Conservation (phyloP, 2,888 invertebrate species). For the Sycophila texana region DNA sequence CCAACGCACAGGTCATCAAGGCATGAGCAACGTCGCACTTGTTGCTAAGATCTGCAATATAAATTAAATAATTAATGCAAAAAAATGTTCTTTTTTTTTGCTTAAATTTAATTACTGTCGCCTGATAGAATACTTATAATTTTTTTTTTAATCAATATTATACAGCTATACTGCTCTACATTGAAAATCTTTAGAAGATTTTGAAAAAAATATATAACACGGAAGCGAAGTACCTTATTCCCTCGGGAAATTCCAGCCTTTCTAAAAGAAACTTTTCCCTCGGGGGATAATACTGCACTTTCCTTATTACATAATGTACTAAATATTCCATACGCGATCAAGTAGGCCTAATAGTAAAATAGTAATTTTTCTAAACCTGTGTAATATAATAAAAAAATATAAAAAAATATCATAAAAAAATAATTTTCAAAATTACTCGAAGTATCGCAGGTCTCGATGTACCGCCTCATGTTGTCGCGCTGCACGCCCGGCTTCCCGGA, state of each 20-base stretch:
- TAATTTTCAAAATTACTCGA: conserved; percentile 11
- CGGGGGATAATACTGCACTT: too few species aligned
- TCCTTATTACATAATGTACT: too few species aligned
- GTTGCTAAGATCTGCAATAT: conserved; percentile 28
- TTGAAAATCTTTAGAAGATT: background rate
- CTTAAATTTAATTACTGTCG: too few species aligned
- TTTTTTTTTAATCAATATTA: background rate
- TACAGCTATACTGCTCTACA: background rate
- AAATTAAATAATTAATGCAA: background rate
- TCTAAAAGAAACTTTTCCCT: too few species aligned
- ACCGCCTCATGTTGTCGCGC: conserved; percentile 8
- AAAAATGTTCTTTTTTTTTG: too few species aligned
- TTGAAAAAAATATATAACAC: too few species aligned
- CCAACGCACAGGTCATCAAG: conserved; percentile 36
- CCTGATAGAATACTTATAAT: background rate
- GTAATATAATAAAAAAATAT: background rate
- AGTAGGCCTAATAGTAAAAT: too few species aligned
- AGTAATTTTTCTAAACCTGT: background rate
- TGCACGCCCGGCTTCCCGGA: conserved; percentile 16
- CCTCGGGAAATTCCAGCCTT: too few species aligned
- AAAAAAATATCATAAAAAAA: background rate
- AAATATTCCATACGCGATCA: too few species aligned
- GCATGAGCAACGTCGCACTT: conserved; percentile 40
- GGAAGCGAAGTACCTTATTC: too few species aligned
- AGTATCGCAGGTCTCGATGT: conserved; percentile 30